These are phyloP conservation scores for Dendrolimus kikuchii DNA, from an alignment of 1,140 invertebrate genomes.

Conservation along the genomic window DNA sequence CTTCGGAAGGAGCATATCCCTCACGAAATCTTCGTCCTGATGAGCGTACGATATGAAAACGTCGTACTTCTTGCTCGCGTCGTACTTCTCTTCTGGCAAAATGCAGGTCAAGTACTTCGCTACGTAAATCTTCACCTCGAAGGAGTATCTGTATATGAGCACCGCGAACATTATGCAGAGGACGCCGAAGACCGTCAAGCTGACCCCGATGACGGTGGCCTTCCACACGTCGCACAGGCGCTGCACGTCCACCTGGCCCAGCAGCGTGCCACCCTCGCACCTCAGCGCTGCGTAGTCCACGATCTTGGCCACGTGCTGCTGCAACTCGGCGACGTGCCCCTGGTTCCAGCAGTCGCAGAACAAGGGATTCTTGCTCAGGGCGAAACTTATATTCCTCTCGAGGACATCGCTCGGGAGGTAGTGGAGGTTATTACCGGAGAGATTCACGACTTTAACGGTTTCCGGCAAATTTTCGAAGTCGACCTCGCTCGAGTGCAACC, in stretches of 20 bases:
- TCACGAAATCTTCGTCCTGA: slow-evolving; percentile 6
- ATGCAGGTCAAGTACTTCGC: neutral
- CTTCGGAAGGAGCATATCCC: slow-evolving; percentile 1
- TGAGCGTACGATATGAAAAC: slow-evolving; percentile 11
- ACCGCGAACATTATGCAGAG: neutral
- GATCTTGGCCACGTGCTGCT: neutral
- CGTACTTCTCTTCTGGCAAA: neutral
- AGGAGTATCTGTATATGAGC: slow-evolving; percentile 1
- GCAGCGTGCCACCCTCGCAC: neutral
- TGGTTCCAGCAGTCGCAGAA: slow-evolving; percentile 18
- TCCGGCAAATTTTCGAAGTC: too few relatives aligned
- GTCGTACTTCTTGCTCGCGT: slow-evolving; percentile 7
- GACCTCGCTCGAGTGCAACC: too few relatives aligned
- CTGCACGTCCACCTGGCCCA: slow-evolving; percentile 1
- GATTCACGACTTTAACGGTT: too few relatives aligned
- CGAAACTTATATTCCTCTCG: too few relatives aligned
- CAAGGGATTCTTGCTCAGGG: too few relatives aligned
- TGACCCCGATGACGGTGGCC: neutral
- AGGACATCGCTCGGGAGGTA: too few relatives aligned
- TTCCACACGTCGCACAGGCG: slow-evolving; percentile 1
- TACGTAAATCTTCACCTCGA: neutral
- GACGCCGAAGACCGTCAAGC: neutral
- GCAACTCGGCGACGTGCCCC: slow-evolving; percentile 10
- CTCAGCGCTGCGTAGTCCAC: neutral
- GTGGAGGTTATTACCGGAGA: too few relatives aligned